A percentile compares a stretch with the other conserved stretches of the same genome.
Evolutionary conservation across 2,113 vertebrate genomes (phyloP).

Genomic region (Fulica atra): DNA sequence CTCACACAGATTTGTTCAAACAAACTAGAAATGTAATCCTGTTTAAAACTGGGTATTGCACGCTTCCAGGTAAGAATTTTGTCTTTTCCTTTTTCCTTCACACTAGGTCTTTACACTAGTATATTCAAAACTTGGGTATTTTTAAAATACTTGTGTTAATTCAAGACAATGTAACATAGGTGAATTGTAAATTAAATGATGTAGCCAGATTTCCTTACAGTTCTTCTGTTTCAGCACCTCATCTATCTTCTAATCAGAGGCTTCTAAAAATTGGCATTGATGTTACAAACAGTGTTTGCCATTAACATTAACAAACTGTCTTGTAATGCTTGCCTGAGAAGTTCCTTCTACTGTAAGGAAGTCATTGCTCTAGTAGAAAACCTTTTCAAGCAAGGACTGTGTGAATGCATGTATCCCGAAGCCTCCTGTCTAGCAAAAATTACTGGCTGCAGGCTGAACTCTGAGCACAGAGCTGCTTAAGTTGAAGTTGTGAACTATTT

Average conservation of each 20-base stretch:
- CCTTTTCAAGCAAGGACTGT: background rate
- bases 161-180: background rate
- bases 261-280: background rate
- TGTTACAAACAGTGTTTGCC: background rate
- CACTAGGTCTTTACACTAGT: background rate
- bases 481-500: background rate
- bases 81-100: background rate
- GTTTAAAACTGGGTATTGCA: constrained; percentile 24
- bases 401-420: background rate
- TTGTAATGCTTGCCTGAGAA: background rate
- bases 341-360: background rate
- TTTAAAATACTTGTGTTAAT: background rate
- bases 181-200: background rate
- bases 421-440: background rate
- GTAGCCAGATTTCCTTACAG: background rate
- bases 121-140: background rate
- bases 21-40: constrained; percentile 18
- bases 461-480: background rate
- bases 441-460: background rate
- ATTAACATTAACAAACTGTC: background rate
- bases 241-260: background rate
- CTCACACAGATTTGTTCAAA: background rate
- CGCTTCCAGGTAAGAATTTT: constrained; percentile 62
- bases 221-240: background rate
- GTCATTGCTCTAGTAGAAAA: background rate